Evolutionary conservation across 2,113 vertebrate species (phyloP), one percentile per base, ranked within the genome.

Genomic region (Balaeniceps rex): DNA sequence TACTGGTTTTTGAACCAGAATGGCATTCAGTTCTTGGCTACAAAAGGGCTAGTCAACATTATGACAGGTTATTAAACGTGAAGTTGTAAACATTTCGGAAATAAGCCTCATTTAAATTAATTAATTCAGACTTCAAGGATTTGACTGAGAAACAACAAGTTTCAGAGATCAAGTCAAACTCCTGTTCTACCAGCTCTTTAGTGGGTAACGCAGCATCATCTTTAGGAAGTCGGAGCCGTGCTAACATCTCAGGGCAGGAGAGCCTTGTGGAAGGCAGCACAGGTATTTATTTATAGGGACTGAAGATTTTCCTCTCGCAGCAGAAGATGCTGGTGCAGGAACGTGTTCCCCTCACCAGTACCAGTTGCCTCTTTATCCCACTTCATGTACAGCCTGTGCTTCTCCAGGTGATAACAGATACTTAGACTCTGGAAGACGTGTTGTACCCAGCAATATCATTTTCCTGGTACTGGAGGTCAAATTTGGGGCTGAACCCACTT

Each of bases 11-110:
- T 31, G 31, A 90, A 64, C 17, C 42, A 33, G 58, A 23, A 23
- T 21, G 25, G 12, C 14, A 14, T 70, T 52, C 9, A 29, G 38
- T 1, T 46, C 52, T 60, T 60, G 72, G 44, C n/a, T 51, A 46
- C 7, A 16, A 40, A 76, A 79, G 31, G 16, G 11, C 7, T 15
- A 14, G 17, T 16, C 46, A 36, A n/a, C 22, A 4, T 34, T 47
- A 34, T 12, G 64, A 15, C 15, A 1, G 8, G 24, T 49, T 64
- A 36, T 38, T 55, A 25, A 69, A 46, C 0, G 0, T 1, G 2
- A 25, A 22, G 28, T 0, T 33, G 44, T 60, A 69, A 76, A 38
- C 5, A 5, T 61, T 61, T 63, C 46, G 40, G 47, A 68, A 71
- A 83, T 8, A 42, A 33, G 49, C 49, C 22, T 86, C 4, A 12